Base-by-base conservation (phyloP, 2,797 vertebrate species). In the Brachyalestes nurse region DNA sequence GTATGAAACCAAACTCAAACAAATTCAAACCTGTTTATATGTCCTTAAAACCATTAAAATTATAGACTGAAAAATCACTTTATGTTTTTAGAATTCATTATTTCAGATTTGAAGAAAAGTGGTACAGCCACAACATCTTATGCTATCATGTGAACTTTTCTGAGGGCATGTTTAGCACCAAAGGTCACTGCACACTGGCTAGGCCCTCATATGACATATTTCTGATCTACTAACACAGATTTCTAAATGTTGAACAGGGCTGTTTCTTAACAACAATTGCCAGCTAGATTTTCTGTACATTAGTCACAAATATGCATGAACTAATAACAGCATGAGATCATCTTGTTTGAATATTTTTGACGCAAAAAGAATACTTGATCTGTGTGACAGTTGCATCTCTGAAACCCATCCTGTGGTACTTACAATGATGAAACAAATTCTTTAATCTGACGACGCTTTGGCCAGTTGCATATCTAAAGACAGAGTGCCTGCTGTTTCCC, bases 381-480 rank as follows among this genome's bases (percentile, higher is more conserved):
- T n/a, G 12, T 40, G n/a, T 75, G 53, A 58, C 71, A 73, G 42
- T 34, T 49, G 38, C 42, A 61, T 75, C 25, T n/a, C 13, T 57
- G 53, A 28, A 62, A 1, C 17, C 9, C 49, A 57, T 57, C 16
- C n/a, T 58, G 53, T 84, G 82, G 84, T 85, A 83, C 87, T 88
- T 87, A 82, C 79, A 40, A 42, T 82, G 84, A 78, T 64, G 65
- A 83, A 82, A 87, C 86, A 78, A 66, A 79, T 78, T 77, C 42
- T 80, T 75, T 72, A 67, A 79, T 79, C 77, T 51, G n/a, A 40
- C 64, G 70, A 76, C 62, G 55, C 75, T 76, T 83, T 76, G 58
- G 58, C 74, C 55, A 65, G 82, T 78, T 86, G 79, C 76, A 70
- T 87, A 82, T 83, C 78, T 70, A 55, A 60, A 61, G 72, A 75